Conservation (phyloP, 2,888 invertebrate genomes). For the Pyrrhia umbra region DNA sequence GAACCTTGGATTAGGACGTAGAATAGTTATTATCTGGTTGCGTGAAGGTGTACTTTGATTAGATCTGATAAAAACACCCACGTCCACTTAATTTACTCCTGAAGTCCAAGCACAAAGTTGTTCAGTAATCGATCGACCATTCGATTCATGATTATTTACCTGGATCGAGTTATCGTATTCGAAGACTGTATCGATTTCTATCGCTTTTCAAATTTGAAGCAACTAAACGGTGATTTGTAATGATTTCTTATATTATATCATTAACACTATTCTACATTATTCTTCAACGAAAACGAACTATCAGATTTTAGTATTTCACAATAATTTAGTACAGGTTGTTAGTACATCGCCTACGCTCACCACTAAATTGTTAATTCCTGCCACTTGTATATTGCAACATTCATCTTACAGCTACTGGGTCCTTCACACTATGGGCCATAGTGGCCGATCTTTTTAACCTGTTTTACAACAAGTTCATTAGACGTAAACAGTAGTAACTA, state of each 20-base stretch:
- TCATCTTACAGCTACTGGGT: not conserved
- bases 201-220: too few relatives aligned
- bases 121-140: too few relatives aligned
- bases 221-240: not conserved
- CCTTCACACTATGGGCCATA: conserved; percentile 1
- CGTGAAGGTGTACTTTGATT: too few relatives aligned
- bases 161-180: too few relatives aligned
- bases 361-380: conserved; percentile 46
- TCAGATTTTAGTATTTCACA: conserved; percentile 42
- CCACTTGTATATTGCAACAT: conserved; percentile 41
- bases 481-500: conserved; percentile 1
- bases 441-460: conserved; percentile 25
- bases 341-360: conserved; percentile 52
- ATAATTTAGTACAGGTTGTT: conserved; percentile 47
- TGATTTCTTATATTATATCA: not conserved
- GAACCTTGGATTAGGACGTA: too few relatives aligned
- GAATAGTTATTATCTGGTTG: too few relatives aligned
- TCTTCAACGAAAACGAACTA: conserved; percentile 30
- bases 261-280: not conserved
- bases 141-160: too few relatives aligned
- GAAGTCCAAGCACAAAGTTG: too few relatives aligned
- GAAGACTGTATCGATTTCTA: too few relatives aligned
- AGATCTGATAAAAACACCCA: too few relatives aligned
- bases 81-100: too few relatives aligned
- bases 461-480: conserved; percentile 39